Evolutionary conservation across 2,113 vertebrate genomes (phyloP).

Genomic region (Stomatorhinus ivindoensis): DNA sequence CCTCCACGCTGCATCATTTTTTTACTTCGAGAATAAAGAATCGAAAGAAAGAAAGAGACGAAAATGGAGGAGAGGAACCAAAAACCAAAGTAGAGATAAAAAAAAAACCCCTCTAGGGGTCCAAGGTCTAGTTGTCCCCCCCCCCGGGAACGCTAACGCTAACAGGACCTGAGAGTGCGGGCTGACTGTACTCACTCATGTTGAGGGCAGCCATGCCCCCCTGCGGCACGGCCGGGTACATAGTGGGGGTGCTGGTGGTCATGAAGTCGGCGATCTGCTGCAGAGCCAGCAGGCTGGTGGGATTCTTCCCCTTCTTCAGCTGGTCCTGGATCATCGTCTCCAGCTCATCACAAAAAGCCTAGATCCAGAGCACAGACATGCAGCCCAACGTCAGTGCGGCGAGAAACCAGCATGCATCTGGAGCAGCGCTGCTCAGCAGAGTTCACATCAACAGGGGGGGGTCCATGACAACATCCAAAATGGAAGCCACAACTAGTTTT

Average conservation of each 20-base stretch:
- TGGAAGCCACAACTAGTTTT: neutral
- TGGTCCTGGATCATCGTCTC: conserved; percentile 98
- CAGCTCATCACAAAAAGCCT: conserved; percentile 97
- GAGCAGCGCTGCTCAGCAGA: no score
- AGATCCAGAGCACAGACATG: neutral
- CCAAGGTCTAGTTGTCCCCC: neutral
- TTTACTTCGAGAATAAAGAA: neutral
- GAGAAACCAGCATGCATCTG: neutral
- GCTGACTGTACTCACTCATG: conserved; percentile 77
- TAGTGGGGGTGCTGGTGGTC: conserved; percentile 83
- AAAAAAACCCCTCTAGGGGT: neutral
- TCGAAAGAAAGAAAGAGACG: neutral
- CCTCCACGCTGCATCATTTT: neutral
- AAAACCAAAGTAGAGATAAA: neutral
- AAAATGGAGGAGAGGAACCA: neutral
- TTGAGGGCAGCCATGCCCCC: conserved; percentile 94
- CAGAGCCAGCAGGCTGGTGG: conserved; percentile 85
- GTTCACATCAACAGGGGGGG: neutral
- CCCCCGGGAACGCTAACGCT: neutral
- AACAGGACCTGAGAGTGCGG: neutral
- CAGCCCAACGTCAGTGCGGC: neutral
- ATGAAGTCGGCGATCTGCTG: conserved; percentile 99
- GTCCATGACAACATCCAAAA: neutral
- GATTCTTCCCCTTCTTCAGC: conserved; percentile 94
- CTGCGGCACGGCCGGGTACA: conserved; percentile 88